phyloP scores from a whole-genome alignment of 2,113 vertebrate genomes.

The Tragelaphus buxtoni region DNA sequence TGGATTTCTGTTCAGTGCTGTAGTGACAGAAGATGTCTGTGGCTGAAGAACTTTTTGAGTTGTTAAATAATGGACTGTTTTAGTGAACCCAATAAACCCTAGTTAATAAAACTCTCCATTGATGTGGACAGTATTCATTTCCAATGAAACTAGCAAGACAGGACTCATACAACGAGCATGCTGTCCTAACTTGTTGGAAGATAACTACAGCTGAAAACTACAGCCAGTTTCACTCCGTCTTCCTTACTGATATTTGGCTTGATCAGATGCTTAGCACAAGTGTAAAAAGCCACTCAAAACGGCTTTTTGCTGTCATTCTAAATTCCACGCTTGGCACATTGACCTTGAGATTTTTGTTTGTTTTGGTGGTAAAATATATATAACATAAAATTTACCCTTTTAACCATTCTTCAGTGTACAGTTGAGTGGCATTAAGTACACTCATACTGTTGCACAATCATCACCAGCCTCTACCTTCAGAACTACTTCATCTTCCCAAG shows the following conservation, averaged over 20 bases:
- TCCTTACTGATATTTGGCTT: neutral
- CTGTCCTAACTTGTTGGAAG: neutral
- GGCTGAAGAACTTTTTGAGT: conserved; percentile 30
- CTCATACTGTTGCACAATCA: neutral
- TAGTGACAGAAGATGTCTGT: conserved; percentile 53
- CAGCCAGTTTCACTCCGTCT: neutral
- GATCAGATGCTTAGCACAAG: neutral
- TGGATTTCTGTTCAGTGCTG: neutral
- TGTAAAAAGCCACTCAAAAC: neutral
- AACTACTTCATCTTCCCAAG: neutral
- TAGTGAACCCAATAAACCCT: conserved; percentile 26
- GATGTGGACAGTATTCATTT: conserved; percentile 21
- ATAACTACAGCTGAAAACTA: neutral
- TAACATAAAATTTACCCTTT: neutral
- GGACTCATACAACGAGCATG: neutral
- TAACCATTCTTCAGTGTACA: neutral
- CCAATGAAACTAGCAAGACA: conserved; percentile 25
- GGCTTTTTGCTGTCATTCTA: neutral
- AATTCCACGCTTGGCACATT: neutral
- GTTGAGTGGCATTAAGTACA: neutral
- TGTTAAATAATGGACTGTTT: conserved; percentile 37
- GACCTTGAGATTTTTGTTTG: neutral
- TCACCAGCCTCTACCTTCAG: neutral
- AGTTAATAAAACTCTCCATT: conserved; percentile 39
- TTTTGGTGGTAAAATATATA: neutral